Percentiles rank a stretch among this genome's conserved stretches.
These are phyloP conservation scores for Zootoca vivipara DNA, from an alignment of 2,113 vertebrate species.

Conservation along the genomic window DNA sequence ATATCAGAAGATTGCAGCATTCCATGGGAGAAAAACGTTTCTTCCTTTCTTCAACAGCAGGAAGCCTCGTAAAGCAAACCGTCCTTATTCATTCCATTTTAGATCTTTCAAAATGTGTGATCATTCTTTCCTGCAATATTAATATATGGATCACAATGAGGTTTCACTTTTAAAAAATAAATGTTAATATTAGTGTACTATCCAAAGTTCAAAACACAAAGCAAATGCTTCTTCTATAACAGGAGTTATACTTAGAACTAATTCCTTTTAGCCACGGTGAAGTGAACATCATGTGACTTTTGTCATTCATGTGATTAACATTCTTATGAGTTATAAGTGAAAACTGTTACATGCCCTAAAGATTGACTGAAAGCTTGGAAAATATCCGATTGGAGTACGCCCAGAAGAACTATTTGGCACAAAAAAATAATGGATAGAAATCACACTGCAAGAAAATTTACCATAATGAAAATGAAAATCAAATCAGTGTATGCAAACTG, in stretches of 20 bases:
- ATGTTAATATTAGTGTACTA: not conserved
- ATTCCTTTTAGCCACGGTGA: not conserved
- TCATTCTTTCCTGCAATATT: slow-evolving; percentile 82
- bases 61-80: slow-evolving; percentile 20
- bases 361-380: not conserved
- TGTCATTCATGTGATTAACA: not conserved
- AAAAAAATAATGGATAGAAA: not conserved
- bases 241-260: not conserved
- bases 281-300: not conserved
- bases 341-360: not conserved
- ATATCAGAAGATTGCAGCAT: slow-evolving; percentile 67
- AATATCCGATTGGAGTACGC: not conserved
- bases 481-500: not conserved
- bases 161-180: not conserved
- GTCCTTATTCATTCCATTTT: slow-evolving; percentile 82
- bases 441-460: not conserved
- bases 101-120: slow-evolving; percentile 86
- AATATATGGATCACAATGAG: slow-evolving; percentile 31
- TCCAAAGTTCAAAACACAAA: not conserved
- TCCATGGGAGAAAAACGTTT: slow-evolving; percentile 42
- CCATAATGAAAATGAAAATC: not conserved
- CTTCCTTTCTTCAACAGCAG: slow-evolving; percentile 54
- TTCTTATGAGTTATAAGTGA: not conserved
- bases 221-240: not conserved
- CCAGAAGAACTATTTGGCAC: not conserved